Evolutionary conservation across 2,797 vertebrate species (phyloP), one percentile per base, ranked within the genome.

Genomic region (Myoxocephalus aenaeus): DNA sequence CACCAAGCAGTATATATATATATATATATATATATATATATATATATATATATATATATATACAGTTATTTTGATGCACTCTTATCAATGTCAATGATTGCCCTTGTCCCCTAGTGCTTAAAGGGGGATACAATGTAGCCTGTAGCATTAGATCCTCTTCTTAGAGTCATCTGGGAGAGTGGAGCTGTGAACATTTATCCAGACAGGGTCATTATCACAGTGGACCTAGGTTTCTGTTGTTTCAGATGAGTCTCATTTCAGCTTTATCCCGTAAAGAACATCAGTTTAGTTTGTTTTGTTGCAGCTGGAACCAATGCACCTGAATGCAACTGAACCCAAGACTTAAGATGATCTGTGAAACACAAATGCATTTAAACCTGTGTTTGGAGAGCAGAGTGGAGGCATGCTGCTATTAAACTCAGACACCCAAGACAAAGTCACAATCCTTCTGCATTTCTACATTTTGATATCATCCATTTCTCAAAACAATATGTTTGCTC

Each of bases 111-210:
- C 80, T 25, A 13, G 57, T 73, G 79, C 83, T 82, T 79, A 50
- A 65, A 79, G 71, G 71, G 90, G 83, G 87, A 84, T 79, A 61
- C 71, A 72, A 87, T 87, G 92, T 93, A 94, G 91, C 90, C 87
- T 90, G 90, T 90, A 92, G 87, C 88, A 90, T 86, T 80, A 81
- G 75, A 81, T 78, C 77, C 77, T 86, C 86, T 71, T 80, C 79
- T 81, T 51, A 58, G 44, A 65, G 70, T 80, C 32, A 61, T 57
- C 53, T 40, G 53, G 71, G 79, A 81, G 61, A 86, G 82, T 61
- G 27, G 76, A 79, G 80, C 58, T 53, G 77, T 64, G 53, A 75
- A 36, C 50, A 32, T 86, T 81, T 46, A 2, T 85, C 63, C 48
- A 66, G 80, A 84, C 82, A 51, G 80, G 75, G 73, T 58, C 48